phyloP scores from a whole-genome alignment of 2,113 vertebrate species.

The Galemys pyrenaicus region DNA sequence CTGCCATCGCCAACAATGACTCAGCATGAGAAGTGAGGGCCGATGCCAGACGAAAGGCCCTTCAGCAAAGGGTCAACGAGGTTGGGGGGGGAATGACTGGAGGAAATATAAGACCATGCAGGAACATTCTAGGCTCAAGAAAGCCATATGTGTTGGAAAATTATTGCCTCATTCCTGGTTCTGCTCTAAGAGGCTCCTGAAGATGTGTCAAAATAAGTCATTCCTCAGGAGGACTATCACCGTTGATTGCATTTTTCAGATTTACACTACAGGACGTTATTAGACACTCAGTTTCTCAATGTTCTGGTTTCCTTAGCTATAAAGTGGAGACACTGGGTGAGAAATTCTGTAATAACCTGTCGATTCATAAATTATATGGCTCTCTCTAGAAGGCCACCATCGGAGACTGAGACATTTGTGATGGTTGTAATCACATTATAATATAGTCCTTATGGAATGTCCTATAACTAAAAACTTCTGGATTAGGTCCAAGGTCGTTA shows the following conservation, averaged over 20 bases:
- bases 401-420: background rate
- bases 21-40: background rate
- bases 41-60: too few relatives aligned
- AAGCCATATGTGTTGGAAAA: slow-evolving; percentile 19
- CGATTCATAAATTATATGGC: background rate
- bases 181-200: background rate
- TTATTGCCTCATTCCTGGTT: background rate
- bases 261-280: background rate
- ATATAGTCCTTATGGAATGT: background rate
- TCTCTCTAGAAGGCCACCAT: background rate
- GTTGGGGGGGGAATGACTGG: background rate
- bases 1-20: background rate
- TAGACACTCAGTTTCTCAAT: background rate
- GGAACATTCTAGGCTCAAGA: background rate
- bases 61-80: background rate
- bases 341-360: background rate
- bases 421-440: background rate
- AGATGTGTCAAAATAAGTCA: background rate
- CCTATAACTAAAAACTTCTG: slow-evolving; percentile 37
- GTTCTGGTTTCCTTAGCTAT: background rate
- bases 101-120: background rate
- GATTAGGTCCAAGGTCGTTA: background rate
- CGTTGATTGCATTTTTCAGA: background rate
- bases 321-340: background rate
- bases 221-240: background rate